Evolutionary conservation across 2,113 vertebrate genomes (phyloP), one percentile per base, ranked within the genome.

Genomic region (Pangasianodon hypophthalmus): DNA sequence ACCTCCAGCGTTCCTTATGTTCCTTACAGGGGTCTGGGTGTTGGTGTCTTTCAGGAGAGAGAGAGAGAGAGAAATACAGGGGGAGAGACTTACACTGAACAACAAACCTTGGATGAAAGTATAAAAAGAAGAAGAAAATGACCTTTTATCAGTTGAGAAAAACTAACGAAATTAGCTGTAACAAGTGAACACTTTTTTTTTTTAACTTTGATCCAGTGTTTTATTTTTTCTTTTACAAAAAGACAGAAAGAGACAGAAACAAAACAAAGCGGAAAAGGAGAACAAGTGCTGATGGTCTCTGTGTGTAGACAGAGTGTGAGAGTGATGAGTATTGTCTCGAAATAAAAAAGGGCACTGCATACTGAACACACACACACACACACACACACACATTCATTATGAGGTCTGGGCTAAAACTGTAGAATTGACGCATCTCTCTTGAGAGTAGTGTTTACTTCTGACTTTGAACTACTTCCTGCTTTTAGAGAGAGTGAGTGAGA

Each of bases 381-480:
- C 8, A 44, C 41, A 75, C 37, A 77, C 67, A 19, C 32, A 73
- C 71, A 44, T 16, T 19, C 18, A 44, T 44, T 44, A 24, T 44
- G 6, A 75, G 16, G 37, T 37, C 71, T 44, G 37, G 71, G 37
- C 71, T 41, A 75, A 41, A 75, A 75, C 71, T 44, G 75, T 48
- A 50, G 75, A 79, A 29, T 79, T 29, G 75, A 50, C 2, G 1
- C 5, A 14, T 50, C 44, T 79, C 24, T 79, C 75, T 79, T 79
- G 75, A 50, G 26, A 79, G 75, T 79, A 79, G 24, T 79, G 26
- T 50, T 50, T 79, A 48, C 75, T 46, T 77, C 73, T 77, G 73
- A 77, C 73, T 79, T 79, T 79, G 44, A 79, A 79, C 75, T 79
- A 79, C 75, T 79, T 79, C 46, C 75, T 79, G 44, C 44, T 50